Evolutionary conservation across 2,888 invertebrate species (phyloP).

Genomic region (Oegoconia quadripuncta): DNA sequence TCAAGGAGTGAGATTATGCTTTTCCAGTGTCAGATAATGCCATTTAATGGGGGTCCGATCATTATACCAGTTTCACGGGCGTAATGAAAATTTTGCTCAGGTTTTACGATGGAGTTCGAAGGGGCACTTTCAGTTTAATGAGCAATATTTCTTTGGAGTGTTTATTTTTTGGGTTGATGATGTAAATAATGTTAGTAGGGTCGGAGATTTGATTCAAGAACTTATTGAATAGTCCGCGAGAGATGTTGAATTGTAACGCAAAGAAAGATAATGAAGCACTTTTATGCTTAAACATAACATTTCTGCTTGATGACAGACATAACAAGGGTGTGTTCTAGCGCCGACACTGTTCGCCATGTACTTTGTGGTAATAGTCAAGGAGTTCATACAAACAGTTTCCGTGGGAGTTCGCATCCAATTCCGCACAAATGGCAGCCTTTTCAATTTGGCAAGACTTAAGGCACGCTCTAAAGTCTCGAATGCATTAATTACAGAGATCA

Average conservation of each 20-base stretch:
- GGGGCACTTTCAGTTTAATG: constrained; percentile 42
- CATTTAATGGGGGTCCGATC: constrained; percentile 67
- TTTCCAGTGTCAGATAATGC: constrained; percentile 64
- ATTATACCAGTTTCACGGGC: constrained; percentile 61
- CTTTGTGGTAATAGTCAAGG: background rate
- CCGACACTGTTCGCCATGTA: too few species aligned
- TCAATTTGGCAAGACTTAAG: background rate
- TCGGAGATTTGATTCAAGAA: background rate
- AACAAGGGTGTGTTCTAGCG: background rate
- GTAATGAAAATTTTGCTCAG: constrained; percentile 68
- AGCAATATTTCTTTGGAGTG: constrained; percentile 39
- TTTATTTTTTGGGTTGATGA: constrained; percentile 32
- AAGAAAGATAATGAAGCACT: too few species aligned
- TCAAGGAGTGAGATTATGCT: constrained; percentile 67
- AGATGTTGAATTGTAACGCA: too few species aligned
- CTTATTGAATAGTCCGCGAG: background rate
- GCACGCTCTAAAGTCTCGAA: background rate
- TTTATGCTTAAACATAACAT: too few species aligned
- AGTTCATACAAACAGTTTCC: background rate
- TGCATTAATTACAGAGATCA: background rate
- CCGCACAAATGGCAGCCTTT: background rate
- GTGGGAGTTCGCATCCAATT: background rate
- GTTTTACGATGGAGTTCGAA: constrained; percentile 55
- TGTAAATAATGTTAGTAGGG: constrained; percentile 4
- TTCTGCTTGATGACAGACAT: too few species aligned